Evolutionary conservation across 2,888 invertebrate species (phyloP).

Genomic region (Bombylius discolor): DNA sequence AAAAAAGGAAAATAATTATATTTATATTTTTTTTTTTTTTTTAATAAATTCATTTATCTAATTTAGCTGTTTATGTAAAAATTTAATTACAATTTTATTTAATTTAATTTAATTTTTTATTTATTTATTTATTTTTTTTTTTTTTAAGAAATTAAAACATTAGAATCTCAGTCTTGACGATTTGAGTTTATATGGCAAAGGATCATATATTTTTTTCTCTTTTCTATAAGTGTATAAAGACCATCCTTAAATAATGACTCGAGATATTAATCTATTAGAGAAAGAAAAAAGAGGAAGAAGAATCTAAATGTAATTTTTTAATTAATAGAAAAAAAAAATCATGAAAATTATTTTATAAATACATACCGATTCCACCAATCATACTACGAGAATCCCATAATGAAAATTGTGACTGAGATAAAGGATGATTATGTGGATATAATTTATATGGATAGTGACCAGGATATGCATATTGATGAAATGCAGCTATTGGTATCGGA

Average conservation of each 20-base stretch:
- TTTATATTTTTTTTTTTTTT: no score
- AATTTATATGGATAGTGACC: constrained; percentile 31
- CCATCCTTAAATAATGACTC: background rate
- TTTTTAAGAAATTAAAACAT: background rate
- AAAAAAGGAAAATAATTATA: no score
- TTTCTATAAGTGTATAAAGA: constrained; percentile 12
- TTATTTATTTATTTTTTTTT: background rate
- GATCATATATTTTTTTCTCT: background rate
- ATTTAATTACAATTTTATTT: no score
- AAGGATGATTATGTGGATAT: constrained; percentile 31
- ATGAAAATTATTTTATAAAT: background rate
- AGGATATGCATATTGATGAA: constrained; percentile 25
- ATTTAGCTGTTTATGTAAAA: no score
- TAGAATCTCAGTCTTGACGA: background rate
- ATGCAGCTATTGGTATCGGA: constrained; percentile 32
- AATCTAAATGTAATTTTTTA: background rate
- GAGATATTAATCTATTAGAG: background rate
- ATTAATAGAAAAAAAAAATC: background rate
- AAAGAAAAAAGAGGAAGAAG: background rate
- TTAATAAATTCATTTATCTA: no score
- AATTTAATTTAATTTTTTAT: no score
- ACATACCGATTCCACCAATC: constrained; percentile 31
- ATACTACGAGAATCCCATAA: constrained; percentile 35
- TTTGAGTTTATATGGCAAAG: background rate
- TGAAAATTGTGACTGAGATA: constrained; percentile 33